A percentile compares a stretch with the other conserved stretches of the same genome.
Evolutionary conservation across 2,113 vertebrate species (phyloP).

Genomic region (Taxidea taxus): DNA sequence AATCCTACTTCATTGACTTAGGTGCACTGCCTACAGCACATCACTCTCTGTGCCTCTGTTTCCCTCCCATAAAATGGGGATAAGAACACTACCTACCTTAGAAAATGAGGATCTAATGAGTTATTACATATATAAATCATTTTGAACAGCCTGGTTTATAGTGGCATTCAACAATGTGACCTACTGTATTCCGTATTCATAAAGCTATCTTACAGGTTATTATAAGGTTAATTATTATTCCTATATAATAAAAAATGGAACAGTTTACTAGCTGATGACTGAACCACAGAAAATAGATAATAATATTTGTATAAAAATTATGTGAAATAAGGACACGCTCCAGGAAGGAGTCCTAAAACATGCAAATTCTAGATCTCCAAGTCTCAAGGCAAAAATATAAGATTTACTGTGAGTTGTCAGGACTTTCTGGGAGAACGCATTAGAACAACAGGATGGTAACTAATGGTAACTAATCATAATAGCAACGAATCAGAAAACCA

Average conservation of each 20-base stretch:
- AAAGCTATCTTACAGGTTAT: background rate
- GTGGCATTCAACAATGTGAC: background rate
- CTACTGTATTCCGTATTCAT: background rate
- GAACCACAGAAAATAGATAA: background rate
- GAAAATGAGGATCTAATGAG: background rate
- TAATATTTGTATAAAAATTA: background rate
- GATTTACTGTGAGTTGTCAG: background rate
- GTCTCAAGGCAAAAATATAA: background rate
- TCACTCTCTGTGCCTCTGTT: background rate
- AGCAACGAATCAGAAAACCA: background rate
- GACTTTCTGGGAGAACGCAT: background rate
- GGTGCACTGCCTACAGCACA: fast-evolving
- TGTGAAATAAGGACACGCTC: background rate
- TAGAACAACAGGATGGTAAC: background rate
- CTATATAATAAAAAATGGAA: background rate
- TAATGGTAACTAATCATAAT: background rate
- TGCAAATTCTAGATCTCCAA: background rate
- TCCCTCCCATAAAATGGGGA: background rate
- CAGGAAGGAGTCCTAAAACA: background rate
- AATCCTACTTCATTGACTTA: background rate
- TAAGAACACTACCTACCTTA: background rate
- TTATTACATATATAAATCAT: background rate
- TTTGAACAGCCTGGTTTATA: background rate
- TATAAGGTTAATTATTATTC: background rate
- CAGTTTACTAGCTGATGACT: background rate